Conservation (phyloP, 2,113 vertebrate genomes). For the Cololabis saira region DNA sequence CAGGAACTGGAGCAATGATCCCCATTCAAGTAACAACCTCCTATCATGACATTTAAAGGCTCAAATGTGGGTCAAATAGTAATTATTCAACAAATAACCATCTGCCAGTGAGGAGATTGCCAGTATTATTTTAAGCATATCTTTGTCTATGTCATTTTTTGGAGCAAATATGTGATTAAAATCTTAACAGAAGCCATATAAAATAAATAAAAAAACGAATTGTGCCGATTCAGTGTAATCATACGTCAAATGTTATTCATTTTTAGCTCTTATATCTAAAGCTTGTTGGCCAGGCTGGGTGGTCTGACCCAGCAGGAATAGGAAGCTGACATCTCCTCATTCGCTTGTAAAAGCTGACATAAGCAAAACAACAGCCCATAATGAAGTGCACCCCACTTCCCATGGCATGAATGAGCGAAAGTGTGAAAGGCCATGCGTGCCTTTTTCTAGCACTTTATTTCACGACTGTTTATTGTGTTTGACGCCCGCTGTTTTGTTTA, state of each 20-base stretch:
- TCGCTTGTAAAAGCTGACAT: constrained; percentile 54
- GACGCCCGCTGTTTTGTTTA: constrained; percentile 54
- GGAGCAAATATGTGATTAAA: neutral
- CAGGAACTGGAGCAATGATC: too few species aligned
- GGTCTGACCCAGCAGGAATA: constrained; percentile 52
- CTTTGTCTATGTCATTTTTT: neutral
- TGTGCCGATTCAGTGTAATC: neutral
- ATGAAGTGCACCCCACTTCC: constrained; percentile 66
- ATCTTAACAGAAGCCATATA: neutral
- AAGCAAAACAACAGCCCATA: constrained; percentile 57
- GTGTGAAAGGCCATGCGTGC: constrained; percentile 34
- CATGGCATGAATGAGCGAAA: constrained; percentile 48
- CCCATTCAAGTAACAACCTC: too few species aligned
- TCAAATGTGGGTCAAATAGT: neutral
- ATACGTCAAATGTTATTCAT: neutral
- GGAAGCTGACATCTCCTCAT: constrained; percentile 52
- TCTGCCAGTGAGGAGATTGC: neutral
- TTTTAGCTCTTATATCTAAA: neutral
- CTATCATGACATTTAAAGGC: neutral
- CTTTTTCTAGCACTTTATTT: constrained; percentile 42
- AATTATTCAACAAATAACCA: neutral
- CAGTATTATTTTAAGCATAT: neutral
- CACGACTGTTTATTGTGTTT: constrained; percentile 53
- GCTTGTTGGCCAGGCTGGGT: constrained; percentile 26
- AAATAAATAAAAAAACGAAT: neutral